Conservation (phyloP, 1,140 invertebrate species). For the Gonioctena quinquepunctata region DNA sequence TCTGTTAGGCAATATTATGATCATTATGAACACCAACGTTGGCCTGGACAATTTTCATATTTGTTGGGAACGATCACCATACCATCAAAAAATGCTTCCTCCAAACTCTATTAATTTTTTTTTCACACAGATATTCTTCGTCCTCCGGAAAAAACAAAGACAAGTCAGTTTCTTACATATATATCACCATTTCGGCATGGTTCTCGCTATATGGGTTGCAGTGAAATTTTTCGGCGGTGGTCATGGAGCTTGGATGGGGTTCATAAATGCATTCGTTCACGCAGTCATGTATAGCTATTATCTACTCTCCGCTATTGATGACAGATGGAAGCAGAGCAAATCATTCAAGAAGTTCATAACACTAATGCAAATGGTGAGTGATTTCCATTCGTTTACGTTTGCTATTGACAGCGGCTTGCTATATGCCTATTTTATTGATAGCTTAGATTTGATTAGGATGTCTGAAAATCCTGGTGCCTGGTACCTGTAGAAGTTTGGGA, state of each 20-base stretch:
- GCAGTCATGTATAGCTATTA: slow-evolving; percentile 85
- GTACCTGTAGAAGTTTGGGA: no score
- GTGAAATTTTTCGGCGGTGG: slow-evolving; percentile 70
- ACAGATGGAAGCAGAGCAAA: slow-evolving; percentile 63
- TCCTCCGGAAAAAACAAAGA: slow-evolving; percentile 81
- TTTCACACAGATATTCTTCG: slow-evolving; percentile 73
- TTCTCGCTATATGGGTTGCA: slow-evolving; percentile 64
- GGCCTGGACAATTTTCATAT: no score
- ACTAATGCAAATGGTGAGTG: slow-evolving; percentile 69
- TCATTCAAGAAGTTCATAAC: slow-evolving; percentile 81
- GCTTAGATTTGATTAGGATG: no score
- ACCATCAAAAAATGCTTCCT: no score
- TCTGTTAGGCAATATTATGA: no score
- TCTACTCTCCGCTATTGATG: slow-evolving; percentile 66
- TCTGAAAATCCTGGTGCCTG: no score
- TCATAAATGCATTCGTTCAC: slow-evolving; percentile 77
- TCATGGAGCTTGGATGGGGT: slow-evolving; percentile 63
- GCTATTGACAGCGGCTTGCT: no score
- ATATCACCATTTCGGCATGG: slow-evolving; percentile 85
- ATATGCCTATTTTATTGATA: no score
- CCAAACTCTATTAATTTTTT: no score
- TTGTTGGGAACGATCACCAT: no score
- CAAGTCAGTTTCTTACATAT: slow-evolving; percentile 87
- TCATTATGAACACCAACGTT: no score
- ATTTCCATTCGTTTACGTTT: no score